Conservation (phyloP, 2,113 vertebrate species). For the Peromyscus californicus region DNA sequence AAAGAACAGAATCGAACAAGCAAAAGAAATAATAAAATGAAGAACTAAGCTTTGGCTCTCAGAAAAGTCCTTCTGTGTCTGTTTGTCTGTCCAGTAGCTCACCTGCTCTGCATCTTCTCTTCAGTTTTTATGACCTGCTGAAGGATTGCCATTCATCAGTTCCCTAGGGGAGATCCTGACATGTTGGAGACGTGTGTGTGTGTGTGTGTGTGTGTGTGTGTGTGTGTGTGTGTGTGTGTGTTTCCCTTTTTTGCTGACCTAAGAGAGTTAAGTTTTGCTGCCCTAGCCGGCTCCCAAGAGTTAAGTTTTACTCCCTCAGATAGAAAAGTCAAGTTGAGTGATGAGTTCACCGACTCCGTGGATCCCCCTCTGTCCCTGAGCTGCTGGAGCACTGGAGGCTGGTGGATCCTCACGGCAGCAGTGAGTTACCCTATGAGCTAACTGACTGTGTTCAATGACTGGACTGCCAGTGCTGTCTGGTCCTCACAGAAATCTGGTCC, state of each 20-base stretch:
- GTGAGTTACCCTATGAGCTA: constrained; percentile 35
- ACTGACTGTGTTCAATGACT: constrained; percentile 25
- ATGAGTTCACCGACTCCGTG: background rate
- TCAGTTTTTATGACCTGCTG: background rate
- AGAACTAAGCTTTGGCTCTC: background rate
- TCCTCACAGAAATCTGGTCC: background rate
- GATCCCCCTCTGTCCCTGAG: background rate
- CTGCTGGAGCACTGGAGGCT: background rate
- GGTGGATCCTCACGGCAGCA: background rate
- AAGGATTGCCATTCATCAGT: background rate
- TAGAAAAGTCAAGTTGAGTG: background rate
- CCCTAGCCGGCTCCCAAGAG: background rate
- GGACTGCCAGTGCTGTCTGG: background rate
- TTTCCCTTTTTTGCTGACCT: background rate
- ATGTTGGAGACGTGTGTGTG: background rate
- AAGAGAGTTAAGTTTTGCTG: background rate
- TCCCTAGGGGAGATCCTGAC: background rate
- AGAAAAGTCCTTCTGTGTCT: background rate
- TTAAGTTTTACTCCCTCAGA: background rate
- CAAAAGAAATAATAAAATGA: background rate
- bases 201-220: no score
- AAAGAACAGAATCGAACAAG: background rate
- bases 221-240: no score
- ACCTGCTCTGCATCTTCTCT: background rate
- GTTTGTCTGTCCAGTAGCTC: background rate